Percentiles rank a stretch among this genome's conserved stretches.
phyloP scores from a whole-genome alignment of 1,140 invertebrate species.

The Lamellibrachia luymesi region DNA sequence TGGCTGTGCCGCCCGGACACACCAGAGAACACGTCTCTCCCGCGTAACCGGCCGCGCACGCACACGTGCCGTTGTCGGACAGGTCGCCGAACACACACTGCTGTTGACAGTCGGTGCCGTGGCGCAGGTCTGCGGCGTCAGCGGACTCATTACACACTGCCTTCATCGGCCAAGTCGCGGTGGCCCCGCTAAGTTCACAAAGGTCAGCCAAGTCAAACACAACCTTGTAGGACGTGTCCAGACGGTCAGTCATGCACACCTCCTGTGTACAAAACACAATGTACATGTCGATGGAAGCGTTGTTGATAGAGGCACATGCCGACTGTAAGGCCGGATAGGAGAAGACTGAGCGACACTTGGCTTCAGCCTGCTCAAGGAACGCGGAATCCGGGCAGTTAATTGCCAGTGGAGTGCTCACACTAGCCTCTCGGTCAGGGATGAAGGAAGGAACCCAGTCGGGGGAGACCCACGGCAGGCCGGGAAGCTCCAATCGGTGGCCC shows the following conservation, averaged over 20 bases:
- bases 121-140: neutral
- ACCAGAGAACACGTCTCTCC: slow-evolving; percentile 25
- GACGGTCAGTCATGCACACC: slow-evolving; percentile 18
- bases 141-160: neutral
- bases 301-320: slow-evolving; percentile 19
- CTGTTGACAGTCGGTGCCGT: slow-evolving; percentile 23
- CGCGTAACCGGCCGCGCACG: slow-evolving; percentile 32
- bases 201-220: slow-evolving; percentile 26
- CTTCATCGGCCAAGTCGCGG: neutral
- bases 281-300: slow-evolving; percentile 29
- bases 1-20: slow-evolving; percentile 33
- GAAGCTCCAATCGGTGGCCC: slow-evolving; percentile 25
- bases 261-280: slow-evolving; percentile 31
- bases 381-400: neutral
- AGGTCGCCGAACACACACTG: slow-evolving; percentile 29
- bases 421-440: neutral
- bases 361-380: slow-evolving; percentile 3
- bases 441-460: slow-evolving; percentile 33
- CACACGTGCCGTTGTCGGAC: slow-evolving; percentile 25
- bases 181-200: slow-evolving; percentile 24
- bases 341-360: slow-evolving; percentile 19
- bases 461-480: slow-evolving; percentile 29
- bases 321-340: neutral
- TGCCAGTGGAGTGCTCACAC: neutral
- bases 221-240: slow-evolving; percentile 23